A percentile compares a stretch with the other conserved stretches of the same genome.
Evolutionary conservation across 1,140 invertebrate genomes (phyloP).

Genomic region (Aphaenogaster ashmeadi): DNA sequence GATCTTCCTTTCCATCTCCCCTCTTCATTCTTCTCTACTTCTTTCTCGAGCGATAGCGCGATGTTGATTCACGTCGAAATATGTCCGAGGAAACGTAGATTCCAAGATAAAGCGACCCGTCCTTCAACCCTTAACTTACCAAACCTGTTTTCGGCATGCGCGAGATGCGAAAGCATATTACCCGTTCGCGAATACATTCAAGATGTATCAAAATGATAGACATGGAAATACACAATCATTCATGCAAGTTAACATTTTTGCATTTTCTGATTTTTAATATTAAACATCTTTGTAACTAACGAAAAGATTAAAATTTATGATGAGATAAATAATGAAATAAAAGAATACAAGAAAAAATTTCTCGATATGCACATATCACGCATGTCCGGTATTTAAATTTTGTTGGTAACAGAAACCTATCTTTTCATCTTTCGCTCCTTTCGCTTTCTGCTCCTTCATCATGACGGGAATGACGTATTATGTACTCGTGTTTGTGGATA

Average conservation of each 20-base stretch:
- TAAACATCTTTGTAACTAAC: background rate
- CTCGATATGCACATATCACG: background rate
- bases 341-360: conserved; percentile 7
- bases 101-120: background rate
- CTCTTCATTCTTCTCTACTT: background rate
- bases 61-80: conserved; percentile 14
- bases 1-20: background rate
- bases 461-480: conserved; percentile 59
- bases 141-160: conserved; percentile 8
- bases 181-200: background rate
- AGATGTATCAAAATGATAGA: background rate
- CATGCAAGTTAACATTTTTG: background rate
- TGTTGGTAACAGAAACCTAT: conserved; percentile 38
- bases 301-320: background rate
- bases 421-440: conserved; percentile 7
- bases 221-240: conserved; percentile 7
- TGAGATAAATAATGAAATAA: background rate
- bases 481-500: conserved; percentile 59
- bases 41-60: background rate
- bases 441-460: conserved; percentile 26
- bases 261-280: background rate
- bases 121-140: conserved; percentile 6
- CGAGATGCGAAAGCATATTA: background rate
- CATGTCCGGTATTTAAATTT: conserved; percentile 38
- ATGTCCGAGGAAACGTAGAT: conserved; percentile 17